Evolutionary conservation across 2,113 vertebrate species (phyloP).

Genomic region (Colaptes auratus): DNA sequence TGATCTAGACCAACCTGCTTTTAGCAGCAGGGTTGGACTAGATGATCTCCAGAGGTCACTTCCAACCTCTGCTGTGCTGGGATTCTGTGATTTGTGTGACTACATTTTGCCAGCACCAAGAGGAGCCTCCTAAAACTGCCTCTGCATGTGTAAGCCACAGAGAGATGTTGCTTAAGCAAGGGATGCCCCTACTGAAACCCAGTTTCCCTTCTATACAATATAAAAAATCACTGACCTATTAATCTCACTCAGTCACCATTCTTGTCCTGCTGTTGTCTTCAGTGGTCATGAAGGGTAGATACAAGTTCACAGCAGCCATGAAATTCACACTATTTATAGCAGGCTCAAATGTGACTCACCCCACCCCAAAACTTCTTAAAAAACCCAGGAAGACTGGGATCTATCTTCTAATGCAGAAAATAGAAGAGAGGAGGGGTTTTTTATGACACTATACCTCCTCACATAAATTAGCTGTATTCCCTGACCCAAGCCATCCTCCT

Average conservation of each 20-base stretch:
- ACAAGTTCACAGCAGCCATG: neutral
- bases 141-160: neutral
- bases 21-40: too few relatives aligned
- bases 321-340: neutral
- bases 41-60: too few relatives aligned
- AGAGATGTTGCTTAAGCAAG: accelerated
- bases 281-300: neutral
- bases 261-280: neutral
- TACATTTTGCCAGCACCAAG: neutral
- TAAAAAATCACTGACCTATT: neutral
- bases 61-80: too few relatives aligned
- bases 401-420: neutral
- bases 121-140: neutral
- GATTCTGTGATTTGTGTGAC: too few relatives aligned
- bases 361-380: neutral
- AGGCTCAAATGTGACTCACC: neutral
- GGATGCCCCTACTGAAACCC: accelerated
- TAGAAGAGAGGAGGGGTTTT: neutral
- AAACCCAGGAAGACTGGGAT: neutral
- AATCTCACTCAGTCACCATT: neutral
- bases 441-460: neutral
- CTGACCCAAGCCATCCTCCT: neutral
- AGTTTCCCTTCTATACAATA: neutral
- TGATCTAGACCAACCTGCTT: too few relatives aligned
- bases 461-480: neutral